A percentile compares a stretch with the other conserved stretches of the same genome.
These are phyloP conservation scores for Sebastes steindachneri DNA, from an alignment of 2,797 vertebrate genomes.

Conservation along the genomic window DNA sequence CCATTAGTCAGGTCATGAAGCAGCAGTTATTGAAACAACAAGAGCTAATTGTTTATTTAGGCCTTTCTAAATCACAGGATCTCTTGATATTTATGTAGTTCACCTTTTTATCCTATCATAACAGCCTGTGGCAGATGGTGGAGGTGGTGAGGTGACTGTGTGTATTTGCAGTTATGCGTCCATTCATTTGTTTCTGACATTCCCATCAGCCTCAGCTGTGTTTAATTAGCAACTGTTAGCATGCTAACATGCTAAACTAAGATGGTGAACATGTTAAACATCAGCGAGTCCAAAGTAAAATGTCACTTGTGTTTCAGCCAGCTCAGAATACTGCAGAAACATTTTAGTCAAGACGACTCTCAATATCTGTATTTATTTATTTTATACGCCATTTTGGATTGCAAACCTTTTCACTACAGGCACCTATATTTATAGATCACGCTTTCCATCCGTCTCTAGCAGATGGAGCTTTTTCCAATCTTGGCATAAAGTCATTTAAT, in stretches of 20 bases:
- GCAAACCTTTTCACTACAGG: too few species aligned
- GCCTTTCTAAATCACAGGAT: constrained; percentile 26
- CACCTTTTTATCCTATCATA: neutral
- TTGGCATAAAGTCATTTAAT: too few species aligned
- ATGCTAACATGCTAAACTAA: neutral
- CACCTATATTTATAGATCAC: too few species aligned
- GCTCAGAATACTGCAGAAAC: too few species aligned
- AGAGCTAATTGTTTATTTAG: constrained; percentile 43
- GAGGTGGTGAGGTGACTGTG: neutral
- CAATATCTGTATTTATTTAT: too few species aligned
- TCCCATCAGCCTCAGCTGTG: neutral
- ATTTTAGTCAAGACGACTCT: too few species aligned
- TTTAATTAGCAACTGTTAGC: neutral
- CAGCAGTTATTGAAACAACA: constrained; percentile 34
- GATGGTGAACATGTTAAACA: neutral
- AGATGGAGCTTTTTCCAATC: too few species aligned
- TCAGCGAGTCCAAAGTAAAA: neutral
- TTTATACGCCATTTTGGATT: too few species aligned
- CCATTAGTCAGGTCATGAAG: constrained; percentile 29
- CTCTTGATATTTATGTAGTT: neutral
- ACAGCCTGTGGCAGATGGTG: neutral
- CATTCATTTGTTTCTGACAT: neutral
- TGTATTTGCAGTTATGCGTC: neutral
- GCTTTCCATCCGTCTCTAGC: fast-evolving
- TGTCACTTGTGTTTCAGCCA: too few species aligned